Evolutionary conservation across 2,888 invertebrate genomes (phyloP).

Genomic region (Serripes groenlandicus): DNA sequence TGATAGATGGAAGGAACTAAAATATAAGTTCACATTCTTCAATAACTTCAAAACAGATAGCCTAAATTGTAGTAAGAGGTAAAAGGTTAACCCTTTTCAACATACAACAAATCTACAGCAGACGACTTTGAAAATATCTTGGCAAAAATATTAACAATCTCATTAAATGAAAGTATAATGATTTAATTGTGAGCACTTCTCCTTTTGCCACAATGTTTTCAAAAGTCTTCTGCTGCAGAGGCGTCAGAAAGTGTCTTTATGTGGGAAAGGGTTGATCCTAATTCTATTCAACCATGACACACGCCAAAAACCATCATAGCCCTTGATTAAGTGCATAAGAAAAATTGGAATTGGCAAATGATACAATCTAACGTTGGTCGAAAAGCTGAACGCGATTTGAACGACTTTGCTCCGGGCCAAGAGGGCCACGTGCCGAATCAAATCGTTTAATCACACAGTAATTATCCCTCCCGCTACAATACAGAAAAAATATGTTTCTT

Average conservation of each 20-base stretch:
- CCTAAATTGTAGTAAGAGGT: too few species aligned
- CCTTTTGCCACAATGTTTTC: background rate
- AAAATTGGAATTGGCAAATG: slow-evolving; percentile 16
- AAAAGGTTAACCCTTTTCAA: too few species aligned
- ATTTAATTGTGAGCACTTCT: too few species aligned
- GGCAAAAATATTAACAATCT: background rate
- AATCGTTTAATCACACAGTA: slow-evolving; percentile 52
- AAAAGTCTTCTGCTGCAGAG: background rate
- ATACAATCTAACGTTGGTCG: slow-evolving; percentile 27
- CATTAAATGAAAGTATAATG: background rate
- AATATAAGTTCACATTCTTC: too few species aligned
- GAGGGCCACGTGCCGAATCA: slow-evolving; percentile 38
- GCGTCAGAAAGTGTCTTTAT: too few species aligned
- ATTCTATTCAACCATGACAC: background rate
- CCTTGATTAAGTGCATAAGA: slow-evolving; percentile 17
- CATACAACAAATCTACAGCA: too few species aligned
- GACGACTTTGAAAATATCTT: background rate
- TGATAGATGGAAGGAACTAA: too few species aligned
- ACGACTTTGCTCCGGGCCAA: slow-evolving; percentile 40
- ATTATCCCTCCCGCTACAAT: slow-evolving; percentile 28
- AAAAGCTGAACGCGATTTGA: slow-evolving; percentile 1
- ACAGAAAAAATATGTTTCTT: slow-evolving; percentile 23
- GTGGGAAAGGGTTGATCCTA: background rate
- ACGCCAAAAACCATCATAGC: background rate
- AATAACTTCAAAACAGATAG: too few species aligned